Conservation (phyloP, 1,140 invertebrate species). For the Hormaphis cornu region DNA sequence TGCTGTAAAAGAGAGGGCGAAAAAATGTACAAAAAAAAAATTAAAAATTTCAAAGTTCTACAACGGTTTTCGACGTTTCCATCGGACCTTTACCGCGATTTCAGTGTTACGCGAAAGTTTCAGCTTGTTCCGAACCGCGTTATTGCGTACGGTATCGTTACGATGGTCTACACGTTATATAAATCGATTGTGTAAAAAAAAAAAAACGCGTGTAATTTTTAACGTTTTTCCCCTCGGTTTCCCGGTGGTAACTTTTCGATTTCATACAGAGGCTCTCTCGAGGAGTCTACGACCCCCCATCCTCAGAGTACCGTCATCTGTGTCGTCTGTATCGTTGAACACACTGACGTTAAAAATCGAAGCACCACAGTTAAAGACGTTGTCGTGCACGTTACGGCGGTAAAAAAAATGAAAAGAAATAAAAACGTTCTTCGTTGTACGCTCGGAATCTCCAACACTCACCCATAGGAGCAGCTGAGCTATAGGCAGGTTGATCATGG, state of each 20-base stretch:
- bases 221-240: too few relatives aligned
- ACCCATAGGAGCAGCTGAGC: slow-evolving; percentile 91
- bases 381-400: neutral
- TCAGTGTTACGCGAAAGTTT: neutral
- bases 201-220: too few relatives aligned
- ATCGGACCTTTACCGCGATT: slow-evolving; percentile 33
- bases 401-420: neutral
- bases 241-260: too few relatives aligned
- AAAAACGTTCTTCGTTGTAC: too few relatives aligned
- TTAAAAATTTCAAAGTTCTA: slow-evolving; percentile 11
- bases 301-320: too few relatives aligned
- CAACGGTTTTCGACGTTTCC: slow-evolving; percentile 38
- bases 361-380: neutral
- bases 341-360: neutral
- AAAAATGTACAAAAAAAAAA: slow-evolving; percentile 8
- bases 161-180: too few relatives aligned
- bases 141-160: too few relatives aligned
- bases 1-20: slow-evolving; percentile 52
- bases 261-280: too few relatives aligned
- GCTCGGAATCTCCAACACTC: too few relatives aligned
- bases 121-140: too few relatives aligned
- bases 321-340: neutral
- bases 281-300: too few relatives aligned
- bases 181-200: too few relatives aligned
- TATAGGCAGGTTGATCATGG: slow-evolving; percentile 77